Conservation (phyloP, 2,113 vertebrate genomes). For the Candoia aspera region DNA sequence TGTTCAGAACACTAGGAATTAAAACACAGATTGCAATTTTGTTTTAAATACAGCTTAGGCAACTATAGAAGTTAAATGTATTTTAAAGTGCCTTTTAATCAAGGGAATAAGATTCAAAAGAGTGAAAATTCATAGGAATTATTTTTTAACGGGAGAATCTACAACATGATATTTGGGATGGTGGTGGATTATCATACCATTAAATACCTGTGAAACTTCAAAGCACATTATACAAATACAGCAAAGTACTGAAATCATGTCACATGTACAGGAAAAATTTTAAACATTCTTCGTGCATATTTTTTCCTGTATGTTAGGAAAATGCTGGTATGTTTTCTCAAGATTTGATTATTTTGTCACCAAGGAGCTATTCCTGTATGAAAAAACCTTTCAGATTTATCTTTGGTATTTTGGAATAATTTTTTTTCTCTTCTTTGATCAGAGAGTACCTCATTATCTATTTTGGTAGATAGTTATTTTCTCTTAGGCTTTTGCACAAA, state of each 20-base stretch:
- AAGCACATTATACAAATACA: background rate
- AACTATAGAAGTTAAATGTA: conserved; percentile 39
- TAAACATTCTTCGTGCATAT: background rate
- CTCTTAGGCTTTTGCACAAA: background rate
- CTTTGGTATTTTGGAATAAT: background rate
- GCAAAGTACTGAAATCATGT: background rate
- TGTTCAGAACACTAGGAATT: background rate
- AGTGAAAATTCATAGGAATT: background rate
- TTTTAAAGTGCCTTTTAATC: conserved; percentile 38
- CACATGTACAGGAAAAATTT: conserved; percentile 4
- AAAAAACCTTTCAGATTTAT: background rate
- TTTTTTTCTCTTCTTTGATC: background rate
- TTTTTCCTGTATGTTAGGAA: background rate
- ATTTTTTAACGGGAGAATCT: conserved; percentile 20
- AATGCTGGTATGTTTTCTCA: background rate
- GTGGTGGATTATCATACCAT: background rate
- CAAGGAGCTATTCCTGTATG: background rate
- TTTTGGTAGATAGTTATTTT: background rate
- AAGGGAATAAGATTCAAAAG: background rate
- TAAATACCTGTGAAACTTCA: background rate
- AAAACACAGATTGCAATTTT: background rate
- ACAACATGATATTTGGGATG: background rate
- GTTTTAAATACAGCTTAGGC: conserved; percentile 15
- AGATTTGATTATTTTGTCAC: background rate
- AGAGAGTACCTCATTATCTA: background rate